A percentile compares a stretch with the other conserved stretches of the same genome.
phyloP scores from a whole-genome alignment of 2,113 vertebrate species.

The Eptesicus fuscus region DNA sequence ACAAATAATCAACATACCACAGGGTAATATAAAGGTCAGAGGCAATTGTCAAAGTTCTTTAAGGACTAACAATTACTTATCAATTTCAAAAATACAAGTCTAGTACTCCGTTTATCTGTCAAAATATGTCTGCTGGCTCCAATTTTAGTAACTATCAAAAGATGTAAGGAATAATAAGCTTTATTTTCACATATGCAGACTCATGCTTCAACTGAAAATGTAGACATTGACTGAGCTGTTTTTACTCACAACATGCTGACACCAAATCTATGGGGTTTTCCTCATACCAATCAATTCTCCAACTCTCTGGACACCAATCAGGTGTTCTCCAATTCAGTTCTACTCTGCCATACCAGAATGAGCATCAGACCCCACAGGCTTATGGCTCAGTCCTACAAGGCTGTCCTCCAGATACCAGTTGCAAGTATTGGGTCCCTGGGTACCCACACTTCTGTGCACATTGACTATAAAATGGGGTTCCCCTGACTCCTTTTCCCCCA shows the following conservation, averaged over 20 bases:
- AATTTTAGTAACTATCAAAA: conserved; percentile 2
- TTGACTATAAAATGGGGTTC: neutral
- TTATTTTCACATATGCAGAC: neutral
- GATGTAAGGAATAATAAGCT: neutral
- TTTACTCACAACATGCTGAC: neutral
- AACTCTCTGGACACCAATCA: no score
- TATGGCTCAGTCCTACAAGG: neutral
- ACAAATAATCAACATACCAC: neutral
- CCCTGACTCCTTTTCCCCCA: neutral
- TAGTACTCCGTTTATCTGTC: neutral
- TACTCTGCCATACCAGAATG: neutral
- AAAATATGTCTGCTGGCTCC: neutral
- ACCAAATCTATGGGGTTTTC: neutral
- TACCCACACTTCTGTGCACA: neutral
- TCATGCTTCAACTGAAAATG: neutral
- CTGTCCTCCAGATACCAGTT: neutral
- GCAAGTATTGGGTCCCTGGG: neutral
- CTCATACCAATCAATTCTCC: neutral
- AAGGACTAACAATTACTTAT: neutral
- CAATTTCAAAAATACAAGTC: neutral
- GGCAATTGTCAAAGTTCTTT: neutral
- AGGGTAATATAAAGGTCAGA: neutral
- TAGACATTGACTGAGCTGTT: neutral
- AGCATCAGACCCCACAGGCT: neutral
- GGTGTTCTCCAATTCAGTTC: neutral